Base-by-base conservation (phyloP, 1,140 invertebrate genomes). In the Drosophila pandora region DNA sequence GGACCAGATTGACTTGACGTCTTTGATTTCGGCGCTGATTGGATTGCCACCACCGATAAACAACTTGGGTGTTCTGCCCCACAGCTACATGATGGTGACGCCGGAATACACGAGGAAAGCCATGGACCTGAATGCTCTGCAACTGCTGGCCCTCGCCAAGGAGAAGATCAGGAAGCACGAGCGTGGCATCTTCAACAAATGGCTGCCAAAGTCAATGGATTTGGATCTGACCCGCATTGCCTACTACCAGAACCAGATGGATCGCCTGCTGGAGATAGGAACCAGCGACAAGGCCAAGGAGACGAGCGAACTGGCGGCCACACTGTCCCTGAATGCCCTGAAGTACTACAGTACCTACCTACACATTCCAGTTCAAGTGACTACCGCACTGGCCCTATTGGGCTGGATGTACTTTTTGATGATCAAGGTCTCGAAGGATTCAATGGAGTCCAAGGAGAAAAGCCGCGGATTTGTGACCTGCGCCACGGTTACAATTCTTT, bases 1-100 rank as follows among this genome's bases (percentile, higher is more conserved):
- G 32, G 93, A 95, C 48, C 97, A 99, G 94, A 97, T 96, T 60
- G 98, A 99, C 92, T 94, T 99, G 56, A 94, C 97, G 37, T 95
- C 98, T 2, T 84, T 99, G 0, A 96, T 99, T 94, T 94, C 98
- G 1, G 94, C 95, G 60, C 90, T 99, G 45, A 92, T 99, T 53
- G 97, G 97, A 8, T 93, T 96, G 64, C 94, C 97, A 22, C 95
- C 98, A 67, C 98, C 98, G 45, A 94, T 96, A 12, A 98, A 99
- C 95, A 91, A 94, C 97, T 89, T 97, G 97, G 96, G 96, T 37
- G 90, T 94, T 53, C 74, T 97, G 58, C 95, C 95, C 30, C 75
- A 91, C 76, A 91, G 94, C 12, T 92, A 94, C 71, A 92, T 97
- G 22, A 92, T 94, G 73, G 92, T 93, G 39, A 82, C 93, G 50